A percentile compares a stretch with the other conserved stretches of the same genome.
phyloP scores from a whole-genome alignment of 2,888 invertebrate genomes.

The Drosophila merina region DNA sequence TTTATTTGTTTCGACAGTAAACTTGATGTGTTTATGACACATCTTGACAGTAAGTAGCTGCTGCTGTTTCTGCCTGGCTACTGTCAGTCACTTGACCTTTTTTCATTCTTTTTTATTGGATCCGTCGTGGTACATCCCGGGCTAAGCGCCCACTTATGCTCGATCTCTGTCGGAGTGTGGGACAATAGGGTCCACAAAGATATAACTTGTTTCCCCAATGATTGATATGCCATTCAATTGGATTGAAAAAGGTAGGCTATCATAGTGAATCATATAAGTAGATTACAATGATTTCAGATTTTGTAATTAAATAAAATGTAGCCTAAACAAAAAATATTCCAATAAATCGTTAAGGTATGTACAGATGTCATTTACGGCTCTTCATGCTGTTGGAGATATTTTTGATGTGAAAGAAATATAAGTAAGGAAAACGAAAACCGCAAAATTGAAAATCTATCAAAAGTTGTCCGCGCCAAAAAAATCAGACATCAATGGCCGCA shows the following conservation, averaged over 20 bases:
- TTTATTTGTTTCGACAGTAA: constrained; percentile 79
- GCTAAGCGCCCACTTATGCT: constrained; percentile 63
- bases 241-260: constrained; percentile 8
- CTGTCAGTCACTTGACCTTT: constrained; percentile 73
- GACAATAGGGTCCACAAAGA: constrained; percentile 18
- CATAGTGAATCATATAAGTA: too few species aligned
- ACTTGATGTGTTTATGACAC: constrained; percentile 80
- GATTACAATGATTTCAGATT: not conserved
- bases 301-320: not conserved
- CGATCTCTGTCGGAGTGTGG: constrained; percentile 29
- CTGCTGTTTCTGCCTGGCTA: constrained; percentile 58
- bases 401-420: constrained; percentile 1
- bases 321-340: not conserved
- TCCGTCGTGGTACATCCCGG: constrained; percentile 30
- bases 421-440: constrained; percentile 47
- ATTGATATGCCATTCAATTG: constrained; percentile 37
- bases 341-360: not conserved
- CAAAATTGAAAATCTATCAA: constrained; percentile 76
- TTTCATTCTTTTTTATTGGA: constrained; percentile 59
- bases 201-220: constrained; percentile 43
- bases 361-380: not conserved
- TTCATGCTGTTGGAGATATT: not conserved
- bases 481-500: constrained; percentile 18
- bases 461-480: constrained; percentile 60
- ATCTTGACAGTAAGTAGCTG: constrained; percentile 78